Evolutionary conservation across 2,888 invertebrate species (phyloP).

Genomic region (Spodoptera picta): DNA sequence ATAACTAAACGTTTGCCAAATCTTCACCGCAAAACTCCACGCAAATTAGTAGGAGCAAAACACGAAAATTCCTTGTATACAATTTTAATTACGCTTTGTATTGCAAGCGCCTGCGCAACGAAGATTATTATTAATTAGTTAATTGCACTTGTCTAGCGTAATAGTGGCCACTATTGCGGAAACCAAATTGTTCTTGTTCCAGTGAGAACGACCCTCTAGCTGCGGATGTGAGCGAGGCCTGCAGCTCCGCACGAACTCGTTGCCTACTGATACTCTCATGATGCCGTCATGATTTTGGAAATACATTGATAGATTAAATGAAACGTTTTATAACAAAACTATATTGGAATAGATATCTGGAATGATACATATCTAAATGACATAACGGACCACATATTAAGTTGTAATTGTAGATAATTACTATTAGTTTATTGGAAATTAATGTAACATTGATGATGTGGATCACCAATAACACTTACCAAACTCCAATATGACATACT

Average conservation of each 20-base stretch:
- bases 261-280: slow-evolving; percentile 12
- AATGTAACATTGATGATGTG: not conserved
- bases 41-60: slow-evolving; percentile 47
- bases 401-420: slow-evolving; percentile 29
- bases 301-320: not conserved
- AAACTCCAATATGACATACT: slow-evolving; percentile 7
- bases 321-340: not conserved
- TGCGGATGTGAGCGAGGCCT: slow-evolving; percentile 82
- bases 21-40: slow-evolving; percentile 33
- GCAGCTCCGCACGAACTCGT: slow-evolving; percentile 36
- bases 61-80: slow-evolving; percentile 66
- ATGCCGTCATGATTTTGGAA: slow-evolving; percentile 11
- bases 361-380: not conserved
- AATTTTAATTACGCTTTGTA: slow-evolving; percentile 64
- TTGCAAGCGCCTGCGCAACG: slow-evolving; percentile 69
- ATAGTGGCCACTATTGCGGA: slow-evolving; percentile 70
- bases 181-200: slow-evolving; percentile 77
- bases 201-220: slow-evolving; percentile 84
- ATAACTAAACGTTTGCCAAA: slow-evolving; percentile 26
- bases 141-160: slow-evolving; percentile 69
- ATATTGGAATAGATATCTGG: no score
- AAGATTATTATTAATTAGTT: slow-evolving; percentile 68
- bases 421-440: slow-evolving; percentile 39
- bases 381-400: slow-evolving; percentile 7
- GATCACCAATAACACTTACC: slow-evolving; percentile 14